Conservation (phyloP, 2,888 invertebrate genomes). For the Fragum sueziense region DNA sequence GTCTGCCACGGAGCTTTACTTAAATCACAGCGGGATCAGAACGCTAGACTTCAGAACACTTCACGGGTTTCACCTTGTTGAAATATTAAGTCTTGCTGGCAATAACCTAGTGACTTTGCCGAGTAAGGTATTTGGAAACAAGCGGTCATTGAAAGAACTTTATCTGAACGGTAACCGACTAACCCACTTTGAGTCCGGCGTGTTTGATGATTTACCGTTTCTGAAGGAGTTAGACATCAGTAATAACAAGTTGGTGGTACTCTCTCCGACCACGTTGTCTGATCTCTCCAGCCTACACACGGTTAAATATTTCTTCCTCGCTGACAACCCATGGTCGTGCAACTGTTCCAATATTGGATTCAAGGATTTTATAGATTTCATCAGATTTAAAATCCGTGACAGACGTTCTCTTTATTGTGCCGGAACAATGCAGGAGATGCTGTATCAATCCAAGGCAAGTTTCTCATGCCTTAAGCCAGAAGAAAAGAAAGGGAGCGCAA, state of each 20-base stretch:
- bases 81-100: constrained; percentile 37
- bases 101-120: constrained; percentile 36
- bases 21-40: constrained; percentile 42
- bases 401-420: constrained; percentile 46
- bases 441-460: constrained; percentile 31
- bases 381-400: constrained; percentile 55
- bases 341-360: constrained; percentile 56
- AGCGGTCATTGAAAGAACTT: constrained; percentile 30
- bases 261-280: constrained; percentile 25
- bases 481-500: constrained; percentile 3
- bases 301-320: constrained; percentile 42
- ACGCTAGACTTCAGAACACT: constrained; percentile 21
- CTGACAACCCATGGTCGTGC: constrained; percentile 57
- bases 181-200: constrained; percentile 24
- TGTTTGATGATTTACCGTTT: constrained; percentile 40
- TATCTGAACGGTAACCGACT: constrained; percentile 51
- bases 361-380: constrained; percentile 52
- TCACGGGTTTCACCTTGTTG: constrained; percentile 31
- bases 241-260: constrained; percentile 43
- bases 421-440: constrained; percentile 30
- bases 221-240: constrained; percentile 58
- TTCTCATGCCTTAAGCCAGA: constrained; percentile 33
- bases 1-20: constrained; percentile 51
- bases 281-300: constrained; percentile 34
- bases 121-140: constrained; percentile 33